These are phyloP conservation scores for Sesamia nonagrioides DNA, from an alignment of 1,140 invertebrate species.

Conservation along the genomic window DNA sequence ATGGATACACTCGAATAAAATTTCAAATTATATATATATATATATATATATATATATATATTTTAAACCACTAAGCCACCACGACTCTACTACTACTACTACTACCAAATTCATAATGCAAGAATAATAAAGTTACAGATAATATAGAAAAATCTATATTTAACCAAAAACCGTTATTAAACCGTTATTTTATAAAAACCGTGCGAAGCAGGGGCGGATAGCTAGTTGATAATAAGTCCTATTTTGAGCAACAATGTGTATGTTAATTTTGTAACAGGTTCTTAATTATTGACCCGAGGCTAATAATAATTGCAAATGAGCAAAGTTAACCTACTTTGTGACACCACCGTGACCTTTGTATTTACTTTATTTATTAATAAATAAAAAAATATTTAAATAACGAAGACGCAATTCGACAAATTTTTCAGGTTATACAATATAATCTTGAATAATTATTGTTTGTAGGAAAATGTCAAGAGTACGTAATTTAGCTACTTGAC, in stretches of 20 bases:
- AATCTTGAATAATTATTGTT: not conserved
- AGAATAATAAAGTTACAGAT: too few species aligned
- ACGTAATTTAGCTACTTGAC: not conserved
- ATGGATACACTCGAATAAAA: too few species aligned
- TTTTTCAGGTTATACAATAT: not conserved
- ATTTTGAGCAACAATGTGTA: slow-evolving; percentile 6
- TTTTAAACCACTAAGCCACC: too few species aligned
- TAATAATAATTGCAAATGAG: slow-evolving; percentile 34
- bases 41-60: too few species aligned
- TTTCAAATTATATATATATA: too few species aligned
- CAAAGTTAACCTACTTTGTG: slow-evolving; percentile 47
- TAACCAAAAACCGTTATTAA: too few species aligned
- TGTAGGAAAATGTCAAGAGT: not conserved
- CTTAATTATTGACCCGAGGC: not conserved
- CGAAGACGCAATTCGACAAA: slow-evolving; percentile 18
- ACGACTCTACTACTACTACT: too few species aligned
- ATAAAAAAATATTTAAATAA: slow-evolving; percentile 32
- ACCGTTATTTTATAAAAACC: too few species aligned
- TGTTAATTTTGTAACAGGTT: not conserved
- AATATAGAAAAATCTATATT: too few species aligned
- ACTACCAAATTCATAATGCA: too few species aligned
- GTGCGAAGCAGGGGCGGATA: too few species aligned
- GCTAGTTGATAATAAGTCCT: not conserved
- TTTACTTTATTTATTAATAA: slow-evolving; percentile 30
- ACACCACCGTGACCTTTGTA: slow-evolving; percentile 39